Evolutionary conservation across 1,140 invertebrate genomes (phyloP).

Genomic region (Papilio polyxenes): DNA sequence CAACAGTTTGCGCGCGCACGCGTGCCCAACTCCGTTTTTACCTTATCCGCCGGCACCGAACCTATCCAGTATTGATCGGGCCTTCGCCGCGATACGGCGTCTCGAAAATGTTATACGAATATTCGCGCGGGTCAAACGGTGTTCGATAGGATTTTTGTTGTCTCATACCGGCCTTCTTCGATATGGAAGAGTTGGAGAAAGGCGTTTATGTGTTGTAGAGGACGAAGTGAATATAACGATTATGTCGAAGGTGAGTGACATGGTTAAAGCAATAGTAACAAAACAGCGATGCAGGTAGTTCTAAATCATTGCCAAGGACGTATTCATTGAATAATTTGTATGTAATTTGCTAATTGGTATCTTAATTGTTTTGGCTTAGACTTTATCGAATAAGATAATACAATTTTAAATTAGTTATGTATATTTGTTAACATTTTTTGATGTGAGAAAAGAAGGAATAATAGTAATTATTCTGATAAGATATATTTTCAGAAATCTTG

Average conservation of each 20-base stretch:
- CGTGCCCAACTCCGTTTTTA: conserved; percentile 66
- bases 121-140: conserved; percentile 58
- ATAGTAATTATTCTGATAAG: not conserved
- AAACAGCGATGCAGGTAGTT: conserved; percentile 56
- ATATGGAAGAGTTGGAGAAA: conserved; percentile 58
- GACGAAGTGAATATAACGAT: conserved; percentile 51
- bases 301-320: conserved; percentile 69
- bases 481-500: conserved; percentile 1
- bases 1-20: conserved; percentile 76
- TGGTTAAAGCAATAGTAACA: conserved; percentile 45
- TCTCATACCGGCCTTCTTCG: conserved; percentile 44
- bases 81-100: conserved; percentile 70
- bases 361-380: conserved; percentile 1
- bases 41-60: conserved; percentile 69
- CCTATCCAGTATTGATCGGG: conserved; percentile 76
- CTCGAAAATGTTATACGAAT: conserved; percentile 69
- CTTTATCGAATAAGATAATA: conserved; percentile 11
- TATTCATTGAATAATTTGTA: conserved; percentile 38
- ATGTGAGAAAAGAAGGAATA: not conserved
- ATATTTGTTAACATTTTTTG: not conserved
- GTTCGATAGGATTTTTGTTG: conserved; percentile 42
- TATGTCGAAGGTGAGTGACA: conserved; percentile 73
- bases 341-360: conserved; percentile 17
- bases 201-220: conserved; percentile 48
- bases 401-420: not conserved